A percentile compares a stretch with the other conserved stretches of the same genome.
Conservation (phyloP, 2,797 vertebrate genomes). For the Jordanella pulchra region DNA sequence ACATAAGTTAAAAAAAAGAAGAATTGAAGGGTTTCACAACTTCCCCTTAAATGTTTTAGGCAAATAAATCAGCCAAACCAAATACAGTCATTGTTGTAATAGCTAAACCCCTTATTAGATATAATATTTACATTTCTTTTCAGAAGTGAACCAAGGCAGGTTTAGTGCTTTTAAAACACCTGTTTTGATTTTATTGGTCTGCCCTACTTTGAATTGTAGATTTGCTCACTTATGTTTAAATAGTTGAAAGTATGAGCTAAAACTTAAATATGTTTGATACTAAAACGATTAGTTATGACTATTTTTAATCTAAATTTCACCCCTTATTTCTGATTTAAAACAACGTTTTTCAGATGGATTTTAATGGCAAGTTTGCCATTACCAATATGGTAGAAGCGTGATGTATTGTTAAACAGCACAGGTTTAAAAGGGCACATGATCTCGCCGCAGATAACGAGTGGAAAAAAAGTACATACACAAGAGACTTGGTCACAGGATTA, state of each 20-base stretch:
- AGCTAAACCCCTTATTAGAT: background rate
- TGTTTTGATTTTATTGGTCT: background rate
- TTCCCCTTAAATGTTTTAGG: background rate
- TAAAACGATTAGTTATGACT: background rate
- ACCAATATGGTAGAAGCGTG: background rate
- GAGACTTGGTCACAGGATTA: too few relatives aligned
- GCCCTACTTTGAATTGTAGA: background rate
- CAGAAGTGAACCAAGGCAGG: background rate
- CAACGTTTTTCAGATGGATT: background rate
- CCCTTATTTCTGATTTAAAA: too few relatives aligned
- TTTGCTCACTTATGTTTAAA: background rate
- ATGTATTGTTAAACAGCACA: background rate
- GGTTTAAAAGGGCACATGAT: too few relatives aligned
- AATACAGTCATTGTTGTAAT: background rate
- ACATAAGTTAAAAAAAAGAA: background rate
- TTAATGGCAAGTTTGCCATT: background rate
- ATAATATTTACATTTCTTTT: background rate
- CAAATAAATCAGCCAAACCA: background rate
- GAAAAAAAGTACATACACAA: too few relatives aligned
- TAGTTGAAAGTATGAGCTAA: background rate
- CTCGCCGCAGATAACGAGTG: too few relatives aligned
- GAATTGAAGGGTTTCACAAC: background rate
- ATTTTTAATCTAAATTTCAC: background rate
- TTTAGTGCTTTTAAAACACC: background rate
- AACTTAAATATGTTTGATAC: background rate